These are phyloP conservation scores for Myripristis jacobus DNA, from an alignment of 2,797 vertebrate genomes.

Conservation along the genomic window DNA sequence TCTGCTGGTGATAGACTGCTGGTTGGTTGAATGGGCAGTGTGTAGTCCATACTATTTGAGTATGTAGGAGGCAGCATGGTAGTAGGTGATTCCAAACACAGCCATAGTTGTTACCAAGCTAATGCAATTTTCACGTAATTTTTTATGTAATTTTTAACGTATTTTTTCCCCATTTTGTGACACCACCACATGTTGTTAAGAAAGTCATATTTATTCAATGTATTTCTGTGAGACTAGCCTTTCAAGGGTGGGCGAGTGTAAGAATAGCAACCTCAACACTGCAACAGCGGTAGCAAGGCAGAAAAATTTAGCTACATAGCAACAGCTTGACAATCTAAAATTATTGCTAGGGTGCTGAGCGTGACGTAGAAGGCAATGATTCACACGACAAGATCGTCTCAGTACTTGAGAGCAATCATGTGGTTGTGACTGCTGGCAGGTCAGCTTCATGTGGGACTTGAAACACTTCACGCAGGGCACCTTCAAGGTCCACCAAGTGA, in stretches of 20 bases:
- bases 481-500: slow-evolving; percentile 18
- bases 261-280: slow-evolving; percentile 21
- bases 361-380: slow-evolving; percentile 21
- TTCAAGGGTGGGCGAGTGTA: slow-evolving; percentile 4
- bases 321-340: slow-evolving; percentile 19
- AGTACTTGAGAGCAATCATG: slow-evolving; percentile 16
- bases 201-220: neutral
- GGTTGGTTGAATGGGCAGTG: too few relatives aligned
- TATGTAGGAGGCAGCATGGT: too few relatives aligned
- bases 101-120: too few relatives aligned
- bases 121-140: too few relatives aligned
- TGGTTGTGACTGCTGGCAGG: slow-evolving; percentile 2
- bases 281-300: slow-evolving; percentile 10
- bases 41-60: too few relatives aligned
- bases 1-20: too few relatives aligned
- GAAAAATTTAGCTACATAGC: neutral
- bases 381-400: slow-evolving; percentile 19
- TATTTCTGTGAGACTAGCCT: slow-evolving; percentile 1
- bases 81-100: too few relatives aligned
- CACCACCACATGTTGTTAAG: too few relatives aligned
- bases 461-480: neutral
- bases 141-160: too few relatives aligned
- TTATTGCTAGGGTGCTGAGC: slow-evolving; percentile 15
- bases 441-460: neutral
- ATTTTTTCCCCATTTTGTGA: too few relatives aligned